Base-by-base conservation (phyloP, 2,888 invertebrate genomes). In the Reticulitermes lucifugus region DNA sequence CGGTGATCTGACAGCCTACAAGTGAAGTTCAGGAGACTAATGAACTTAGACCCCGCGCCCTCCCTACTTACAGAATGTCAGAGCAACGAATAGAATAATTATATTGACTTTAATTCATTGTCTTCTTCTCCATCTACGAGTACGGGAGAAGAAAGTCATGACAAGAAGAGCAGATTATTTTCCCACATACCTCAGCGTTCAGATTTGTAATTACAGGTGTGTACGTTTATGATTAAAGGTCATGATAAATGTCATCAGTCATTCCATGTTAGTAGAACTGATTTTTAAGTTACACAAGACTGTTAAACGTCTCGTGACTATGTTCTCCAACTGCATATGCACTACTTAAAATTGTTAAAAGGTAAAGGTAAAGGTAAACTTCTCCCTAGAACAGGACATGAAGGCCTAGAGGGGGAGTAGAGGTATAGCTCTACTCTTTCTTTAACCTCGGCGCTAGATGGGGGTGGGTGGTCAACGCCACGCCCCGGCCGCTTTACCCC, bases 21-120 rank as follows among this genome's bases (percentile, higher is more conserved):
- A 80, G 59, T 29, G n/a, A 77, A 77, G 77, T n/a, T 41, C 46
- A 81, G 51, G 81, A 70, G 43, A 81, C 70, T 81, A 81, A 81
- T 81, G 81, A 70, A 81, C 81, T 81, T 55, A 43, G 65, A 70
- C 55, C 43, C 46, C 12, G 35, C 43, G 65, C 43, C 18, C 70
- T 43, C n/a, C 22, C 43, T 25, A 22, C n/a, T 18, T 73, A 73
- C 35, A 41, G 18, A 29, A 14, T 41, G 35, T 29, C 14, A 41
- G 73, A 12, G 73, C 21, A 21, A 35, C 77, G 43, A 46, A 46
- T 77, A 43, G 43, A 46, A 77, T 77, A 77, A 46, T 77, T 77
- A 77, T 46, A 77, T 41, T 73, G 73, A 73, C 73, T 73, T 73
- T 73, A 21, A 73, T 35, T 73, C 41, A 73, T 65, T 65, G 65